Evolutionary conservation across 2,113 vertebrate species (phyloP), one percentile per base, ranked within the genome.

Genomic region (Pterocles orientalis): DNA sequence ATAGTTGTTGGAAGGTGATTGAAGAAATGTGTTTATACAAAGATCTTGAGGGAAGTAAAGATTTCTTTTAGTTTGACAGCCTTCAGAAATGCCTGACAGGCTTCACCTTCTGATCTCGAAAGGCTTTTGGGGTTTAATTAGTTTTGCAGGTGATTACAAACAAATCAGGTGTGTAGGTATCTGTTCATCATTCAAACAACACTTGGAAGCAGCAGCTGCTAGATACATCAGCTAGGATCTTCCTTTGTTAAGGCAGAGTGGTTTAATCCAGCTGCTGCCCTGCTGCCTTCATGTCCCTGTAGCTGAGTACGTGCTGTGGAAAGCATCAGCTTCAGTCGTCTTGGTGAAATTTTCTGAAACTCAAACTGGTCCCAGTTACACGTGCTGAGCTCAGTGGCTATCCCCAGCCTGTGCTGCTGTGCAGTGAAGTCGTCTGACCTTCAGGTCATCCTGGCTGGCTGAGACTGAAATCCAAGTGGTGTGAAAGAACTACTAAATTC

Each of bases 131-230:
- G 28, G 29, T 84, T 92, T 71, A 43, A 61, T 94, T 83, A 66
- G 82, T 90, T 80, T 90, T 96, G 73, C 88, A 87, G 79, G 66
- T 84, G 81, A 90, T 81, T 87, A 12, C 80, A 91, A 50, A 84
- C 58, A 85, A 51, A 71, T 84, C 39, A 54, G 69, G 16, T 88
- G 16, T 88, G 15, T 77, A 4, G 18, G 12, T 62, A 45, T 64
- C 58, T 86, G 5, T 87, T 71, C 53, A 18, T 82, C 53, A 31
- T 90, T 83, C 69, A 60, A 57, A 69, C 69, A 71, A 64, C 72
- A 31, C 34, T 86, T 68, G 86, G 77, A 86, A 78, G 9, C 3
- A 65, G 82, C 62, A 77, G 82, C 33, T 31, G 61, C 66, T 58
- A 20, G 72, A 56, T 68, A 39, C 29, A 25, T 36, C 36, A 78